Evolutionary conservation across 64 coral and sea anemone genomes (phyloP).

Genomic region (Pocillopora verrucosa): DNA sequence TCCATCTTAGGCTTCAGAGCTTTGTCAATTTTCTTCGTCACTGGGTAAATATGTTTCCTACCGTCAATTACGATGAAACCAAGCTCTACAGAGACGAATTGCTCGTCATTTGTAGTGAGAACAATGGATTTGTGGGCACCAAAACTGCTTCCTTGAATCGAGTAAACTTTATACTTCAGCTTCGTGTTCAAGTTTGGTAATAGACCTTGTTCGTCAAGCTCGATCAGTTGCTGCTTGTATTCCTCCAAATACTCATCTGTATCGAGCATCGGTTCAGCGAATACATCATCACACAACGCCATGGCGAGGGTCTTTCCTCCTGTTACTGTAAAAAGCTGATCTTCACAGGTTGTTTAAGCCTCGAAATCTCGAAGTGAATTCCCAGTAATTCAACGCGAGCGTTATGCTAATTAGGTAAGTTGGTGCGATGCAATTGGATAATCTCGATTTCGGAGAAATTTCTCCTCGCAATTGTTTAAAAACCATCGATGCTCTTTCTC

Average conservation of each 20-base stretch:
- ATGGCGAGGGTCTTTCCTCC: not conserved
- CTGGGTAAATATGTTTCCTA: constrained; percentile 22
- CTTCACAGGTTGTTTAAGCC: too few relatives aligned
- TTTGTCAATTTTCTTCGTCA: not conserved
- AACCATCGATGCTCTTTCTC: too few relatives aligned
- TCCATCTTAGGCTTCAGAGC: not conserved
- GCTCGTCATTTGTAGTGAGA: constrained; percentile 44
- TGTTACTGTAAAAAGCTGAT: not conserved
- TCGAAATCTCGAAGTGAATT: too few relatives aligned
- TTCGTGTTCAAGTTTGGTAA: not conserved
- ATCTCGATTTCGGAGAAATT: too few relatives aligned
- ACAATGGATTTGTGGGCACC: constrained; percentile 57
- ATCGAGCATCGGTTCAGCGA: constrained; percentile 46
- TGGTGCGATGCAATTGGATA: too few relatives aligned
- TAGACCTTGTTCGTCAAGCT: constrained; percentile 13
- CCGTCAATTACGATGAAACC: constrained; percentile 26
- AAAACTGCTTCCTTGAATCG: constrained; percentile 1
- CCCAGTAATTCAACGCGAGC: too few relatives aligned
- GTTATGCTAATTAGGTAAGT: too few relatives aligned
- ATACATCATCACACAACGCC: not conserved
- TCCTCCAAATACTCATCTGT: not conserved
- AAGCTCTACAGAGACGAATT: constrained; percentile 58
- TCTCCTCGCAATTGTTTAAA: too few relatives aligned
- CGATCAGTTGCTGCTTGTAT: constrained; percentile 4
- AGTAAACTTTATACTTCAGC: constrained; percentile 42